These are phyloP conservation scores for Phasia obesa DNA, from an alignment of 2,888 invertebrate genomes.

Conservation along the genomic window DNA sequence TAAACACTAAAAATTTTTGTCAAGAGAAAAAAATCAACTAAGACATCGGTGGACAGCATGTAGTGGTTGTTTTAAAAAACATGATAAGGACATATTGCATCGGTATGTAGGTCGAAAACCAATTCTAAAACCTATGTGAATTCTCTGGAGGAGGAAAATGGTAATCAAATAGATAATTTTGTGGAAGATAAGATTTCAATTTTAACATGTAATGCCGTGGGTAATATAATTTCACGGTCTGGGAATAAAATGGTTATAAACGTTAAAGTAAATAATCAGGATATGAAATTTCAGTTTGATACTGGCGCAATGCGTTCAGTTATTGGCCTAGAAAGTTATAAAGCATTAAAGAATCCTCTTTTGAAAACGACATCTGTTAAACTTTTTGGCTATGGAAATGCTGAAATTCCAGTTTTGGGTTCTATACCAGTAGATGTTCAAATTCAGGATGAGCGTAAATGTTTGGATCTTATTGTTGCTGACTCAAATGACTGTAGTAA, in stretches of 20 bases:
- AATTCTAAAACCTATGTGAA: not conserved
- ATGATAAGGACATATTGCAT: slow-evolving; percentile 9
- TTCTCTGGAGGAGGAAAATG: not conserved
- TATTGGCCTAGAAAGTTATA: too few species aligned
- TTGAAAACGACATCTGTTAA: not conserved
- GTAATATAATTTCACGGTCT: not conserved
- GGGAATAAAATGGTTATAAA: not conserved
- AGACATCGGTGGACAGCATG: not conserved
- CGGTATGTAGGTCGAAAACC: not conserved
- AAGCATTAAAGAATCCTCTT: too few species aligned
- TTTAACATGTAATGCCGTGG: not conserved
- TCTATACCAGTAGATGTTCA: not conserved
- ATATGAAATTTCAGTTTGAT: too few species aligned
- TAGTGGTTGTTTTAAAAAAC: not conserved
- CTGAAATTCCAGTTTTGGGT: not conserved
- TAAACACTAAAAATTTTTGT: not conserved
- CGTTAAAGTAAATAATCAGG: too few species aligned
- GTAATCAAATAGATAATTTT: not conserved
- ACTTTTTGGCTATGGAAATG: not conserved
- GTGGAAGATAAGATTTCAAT: not conserved
- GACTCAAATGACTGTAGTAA: too few species aligned
- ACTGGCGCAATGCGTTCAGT: too few species aligned
- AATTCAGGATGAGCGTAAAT: not conserved
- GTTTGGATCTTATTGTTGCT: too few species aligned
- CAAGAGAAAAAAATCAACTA: not conserved